phyloP scores from a whole-genome alignment of 2,797 vertebrate species.

The Emydoidea blandingii region DNA sequence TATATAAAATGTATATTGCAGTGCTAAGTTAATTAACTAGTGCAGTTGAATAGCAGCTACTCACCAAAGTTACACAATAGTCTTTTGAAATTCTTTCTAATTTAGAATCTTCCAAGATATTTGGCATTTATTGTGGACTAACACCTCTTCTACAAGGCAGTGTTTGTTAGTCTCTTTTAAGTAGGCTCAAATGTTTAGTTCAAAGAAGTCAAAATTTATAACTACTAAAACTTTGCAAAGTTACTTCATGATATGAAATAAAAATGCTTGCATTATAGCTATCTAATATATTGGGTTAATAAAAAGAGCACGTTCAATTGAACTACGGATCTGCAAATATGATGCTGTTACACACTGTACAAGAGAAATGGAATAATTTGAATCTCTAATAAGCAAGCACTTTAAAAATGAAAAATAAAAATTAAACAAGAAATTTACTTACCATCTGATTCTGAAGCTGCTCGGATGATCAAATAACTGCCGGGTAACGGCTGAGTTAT shows the following conservation, averaged over 20 bases:
- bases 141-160: neutral
- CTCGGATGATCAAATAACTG: constrained; percentile 98
- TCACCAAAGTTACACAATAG: neutral
- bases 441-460: constrained; percentile 98
- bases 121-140: neutral
- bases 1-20: neutral
- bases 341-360: neutral
- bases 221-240: neutral
- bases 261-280: neutral
- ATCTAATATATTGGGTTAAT: neutral
- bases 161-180: neutral
- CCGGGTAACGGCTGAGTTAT: constrained; percentile 98
- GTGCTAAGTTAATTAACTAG: neutral
- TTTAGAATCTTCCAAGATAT: neutral
- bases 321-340: neutral
- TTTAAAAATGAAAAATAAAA: neutral
- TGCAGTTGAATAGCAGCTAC: neutral
- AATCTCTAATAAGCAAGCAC: neutral
- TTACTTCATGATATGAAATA: neutral
- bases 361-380: neutral
- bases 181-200: neutral
- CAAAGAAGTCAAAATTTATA: neutral
- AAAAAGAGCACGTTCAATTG: neutral
- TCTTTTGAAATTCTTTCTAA: neutral
- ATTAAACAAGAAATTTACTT: constrained; percentile 58